phyloP scores from a whole-genome alignment of 64 coral and sea anemone genomes.

The Acropora yongei region DNA sequence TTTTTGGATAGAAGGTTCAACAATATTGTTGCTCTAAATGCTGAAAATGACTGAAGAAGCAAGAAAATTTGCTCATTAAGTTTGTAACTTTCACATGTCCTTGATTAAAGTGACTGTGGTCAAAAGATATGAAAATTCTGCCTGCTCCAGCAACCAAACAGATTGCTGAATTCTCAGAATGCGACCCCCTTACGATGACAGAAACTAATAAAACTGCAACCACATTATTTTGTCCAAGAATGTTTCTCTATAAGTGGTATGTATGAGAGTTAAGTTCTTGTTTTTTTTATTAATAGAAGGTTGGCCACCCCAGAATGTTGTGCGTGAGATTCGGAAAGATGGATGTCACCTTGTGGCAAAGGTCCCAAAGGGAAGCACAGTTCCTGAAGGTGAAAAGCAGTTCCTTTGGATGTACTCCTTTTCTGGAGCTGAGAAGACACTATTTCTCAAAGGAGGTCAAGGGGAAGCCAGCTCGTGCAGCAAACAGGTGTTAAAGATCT shows the following conservation, averaged over 20 bases:
- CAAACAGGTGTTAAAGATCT: conserved; percentile 41
- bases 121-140: too few relatives aligned
- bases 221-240: background rate
- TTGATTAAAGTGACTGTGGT: too few relatives aligned
- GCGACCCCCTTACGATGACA: too few relatives aligned
- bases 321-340: too few relatives aligned
- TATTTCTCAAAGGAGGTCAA: background rate
- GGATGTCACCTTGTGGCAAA: conserved; percentile 67
- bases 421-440: conserved; percentile 55
- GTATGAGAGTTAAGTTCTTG: too few relatives aligned
- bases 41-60: rapidly evolving
- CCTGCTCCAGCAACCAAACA: too few relatives aligned
- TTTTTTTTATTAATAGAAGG: conserved; percentile 2
- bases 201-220: background rate
- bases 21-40: too few relatives aligned
- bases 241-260: background rate
- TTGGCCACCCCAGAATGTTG: too few relatives aligned
- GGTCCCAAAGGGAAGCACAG: background rate
- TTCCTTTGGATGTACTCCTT: conserved; percentile 62
- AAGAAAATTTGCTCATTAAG: too few relatives aligned
- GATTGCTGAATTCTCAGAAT: too few relatives aligned
- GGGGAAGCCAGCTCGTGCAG: conserved; percentile 31
- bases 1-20: too few relatives aligned
- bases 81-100: too few relatives aligned
- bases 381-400: background rate